Percentiles rank a stretch among this genome's conserved stretches.
Evolutionary conservation across 2,888 invertebrate species (phyloP).

Genomic region (Acleris holmiana): DNA sequence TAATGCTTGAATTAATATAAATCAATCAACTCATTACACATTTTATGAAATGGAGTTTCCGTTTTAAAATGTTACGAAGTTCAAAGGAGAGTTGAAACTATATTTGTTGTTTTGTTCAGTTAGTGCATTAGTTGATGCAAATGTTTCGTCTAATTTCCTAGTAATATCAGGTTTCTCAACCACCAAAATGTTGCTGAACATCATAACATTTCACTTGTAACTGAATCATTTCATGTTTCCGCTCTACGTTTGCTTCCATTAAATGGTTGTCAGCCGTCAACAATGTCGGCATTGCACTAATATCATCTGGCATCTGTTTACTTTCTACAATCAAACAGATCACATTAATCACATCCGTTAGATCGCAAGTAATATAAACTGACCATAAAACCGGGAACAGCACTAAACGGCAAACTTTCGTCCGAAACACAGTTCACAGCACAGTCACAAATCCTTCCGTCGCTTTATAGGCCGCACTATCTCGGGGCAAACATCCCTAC

Average conservation of each 20-base stretch:
- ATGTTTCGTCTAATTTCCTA: slow-evolving; percentile 40
- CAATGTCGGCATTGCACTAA: slow-evolving; percentile 60
- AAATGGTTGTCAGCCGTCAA: slow-evolving; percentile 63
- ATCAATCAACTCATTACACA: slow-evolving; percentile 47
- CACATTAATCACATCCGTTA: slow-evolving; percentile 68
- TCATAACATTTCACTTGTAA: slow-evolving; percentile 62
- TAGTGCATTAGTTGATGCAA: slow-evolving; percentile 5
- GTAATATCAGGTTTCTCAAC: slow-evolving; percentile 53
- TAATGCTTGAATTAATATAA: slow-evolving; percentile 53
- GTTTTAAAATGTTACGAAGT: slow-evolving; percentile 10
- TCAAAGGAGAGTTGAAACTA: slow-evolving; percentile 1
- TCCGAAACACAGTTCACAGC: slow-evolving; percentile 59
- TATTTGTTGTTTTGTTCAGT: slow-evolving; percentile 7
- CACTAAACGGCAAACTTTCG: slow-evolving; percentile 50
- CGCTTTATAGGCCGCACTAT: slow-evolving; percentile 71
- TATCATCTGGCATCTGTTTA: slow-evolving; percentile 73
- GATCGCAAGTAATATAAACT: slow-evolving; percentile 56
- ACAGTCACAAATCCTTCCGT: slow-evolving; percentile 64
- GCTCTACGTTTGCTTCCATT: slow-evolving; percentile 65
- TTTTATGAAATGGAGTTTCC: slow-evolving; percentile 18
- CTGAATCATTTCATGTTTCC: slow-evolving; percentile 73
- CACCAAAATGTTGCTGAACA: slow-evolving; percentile 52
- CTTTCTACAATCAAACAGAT: slow-evolving; percentile 75
- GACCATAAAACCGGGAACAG: slow-evolving; percentile 62
- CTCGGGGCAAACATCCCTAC: slow-evolving; percentile 77